Evolutionary conservation across 2,888 invertebrate species (phyloP).

Genomic region (Tethea ocularis): DNA sequence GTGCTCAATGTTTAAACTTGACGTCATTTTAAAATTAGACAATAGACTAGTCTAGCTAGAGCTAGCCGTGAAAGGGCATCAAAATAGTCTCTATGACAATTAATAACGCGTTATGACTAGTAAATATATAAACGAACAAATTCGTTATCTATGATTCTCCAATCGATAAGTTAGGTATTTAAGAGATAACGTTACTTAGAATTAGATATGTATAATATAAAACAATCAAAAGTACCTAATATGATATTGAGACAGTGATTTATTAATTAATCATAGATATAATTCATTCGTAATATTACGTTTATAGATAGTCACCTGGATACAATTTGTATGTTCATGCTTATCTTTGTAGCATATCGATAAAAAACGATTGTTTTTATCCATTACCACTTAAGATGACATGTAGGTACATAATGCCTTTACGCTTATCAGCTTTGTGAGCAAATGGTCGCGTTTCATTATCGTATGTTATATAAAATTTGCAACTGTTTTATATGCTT

Average conservation of each 20-base stretch:
- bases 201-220: background rate
- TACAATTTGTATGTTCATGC: background rate
- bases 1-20: background rate
- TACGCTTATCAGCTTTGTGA: background rate
- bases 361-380: background rate
- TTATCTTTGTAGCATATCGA: slow-evolving; percentile 1
- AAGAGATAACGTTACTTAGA: background rate
- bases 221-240: background rate
- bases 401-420: background rate
- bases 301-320: background rate
- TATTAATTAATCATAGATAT: slow-evolving; percentile 2
- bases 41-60: too few species aligned
- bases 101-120: background rate
- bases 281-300: background rate
- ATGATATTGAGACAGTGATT: slow-evolving; percentile 8
- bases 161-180: background rate
- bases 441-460: background rate
- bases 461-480: background rate
- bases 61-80: too few species aligned
- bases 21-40: background rate
- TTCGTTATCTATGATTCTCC: background rate
- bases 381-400: background rate
- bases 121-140: background rate
- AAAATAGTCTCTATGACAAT: background rate
- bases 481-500: background rate